Evolutionary conservation across 2,888 invertebrate species (phyloP), one percentile per base, ranked within the genome.

Genomic region (Hoplodrina blanda): DNA sequence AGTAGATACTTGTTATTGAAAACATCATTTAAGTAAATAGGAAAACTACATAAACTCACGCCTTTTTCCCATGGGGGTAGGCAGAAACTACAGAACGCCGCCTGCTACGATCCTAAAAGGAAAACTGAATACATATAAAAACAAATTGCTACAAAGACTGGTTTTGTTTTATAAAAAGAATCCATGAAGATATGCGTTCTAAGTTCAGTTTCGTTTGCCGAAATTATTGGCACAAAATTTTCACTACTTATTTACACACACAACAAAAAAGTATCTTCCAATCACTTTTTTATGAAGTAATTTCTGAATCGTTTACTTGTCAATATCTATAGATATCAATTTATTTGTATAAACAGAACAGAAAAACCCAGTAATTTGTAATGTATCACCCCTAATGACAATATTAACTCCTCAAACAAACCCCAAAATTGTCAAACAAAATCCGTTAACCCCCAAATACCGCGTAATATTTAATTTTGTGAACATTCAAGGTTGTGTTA

Each of bases 401-500:
- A 59, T 50, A 44, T 76, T 52, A 72, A 13, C 19, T 41, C 13
- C 4, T 60, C 37, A 49, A 66, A 76, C 33, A 56, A 68, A 54
- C 33, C 62, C 2, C 0, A n/a, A 13, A 13, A 33, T n/a, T 30
- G 20, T 74, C 67, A 63, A 49, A 74, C 78, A 61, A 49, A 63
- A 73, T 30, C 25, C 41, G 30, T 66, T 63, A 74, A 67, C 74
- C 72, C 62, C 57, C 46, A 46, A 69, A 75, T 37, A 69, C 50
- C 13, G 61, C 41, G 60, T 57, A 56, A 72, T 64, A 73, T 73
- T 77, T 70, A 75, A 83, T 76, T 73, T 61, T 54, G 63, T 71
- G 54, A 65, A 66, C 67, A 78, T 70, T 75, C 83, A 86, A 83
- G 84, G 82, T 65, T 81, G 49, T 17, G 69, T 70, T 56, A 75